Base-by-base conservation (phyloP, 2,797 vertebrate genomes). In the Heteromormyrus szaboi region DNA sequence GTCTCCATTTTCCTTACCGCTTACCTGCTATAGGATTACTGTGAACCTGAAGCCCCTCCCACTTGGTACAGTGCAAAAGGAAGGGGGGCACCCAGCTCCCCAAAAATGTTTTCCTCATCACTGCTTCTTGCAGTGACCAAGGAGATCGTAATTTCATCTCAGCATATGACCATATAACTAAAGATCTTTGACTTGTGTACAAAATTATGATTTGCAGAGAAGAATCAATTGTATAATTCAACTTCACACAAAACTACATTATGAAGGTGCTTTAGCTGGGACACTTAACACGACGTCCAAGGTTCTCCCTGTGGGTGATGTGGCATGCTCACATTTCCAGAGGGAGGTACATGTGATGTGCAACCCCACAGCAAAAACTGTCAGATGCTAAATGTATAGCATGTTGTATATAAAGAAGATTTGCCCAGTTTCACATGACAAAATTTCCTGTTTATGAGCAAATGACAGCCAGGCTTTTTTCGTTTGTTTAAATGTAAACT, bases 401-500 rank as follows among this genome's bases (percentile, higher is more conserved):
- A 72, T 17, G 29, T 37, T 72, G 29, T 72, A 72, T 72, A 37
- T 37, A 37, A 17, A 33, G 25, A 68, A 68, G 12, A 37, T 72
- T 17, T 17, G 29, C 4, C 4, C 29, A 0, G 29, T 72, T 72
- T 37, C 29, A 68, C 65, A 33, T 68, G 12, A 14, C 11, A 29
- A 72, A 72, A 37, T 17, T 6, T 17, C 65, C 29, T 14, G 65
- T 72, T 72, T 17, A 37, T 72, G 33, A 72, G 65, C 65, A 72
- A 72, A 72, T 37, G 37, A 79, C 72, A 46, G 33, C 46, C 7
- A 51, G 14, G 14, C 19, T 22, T 83, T 90, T 86, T 89, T 9
- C 11, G 2, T 29, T 54, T 93, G 95, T 93, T 96, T 95, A 95
- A 94, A 88, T 94, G 94, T 96, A 95, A 95, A 96, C 92, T 89